Evolutionary conservation across 2,113 vertebrate genomes (phyloP).

Genomic region (Paracanthobrama guichenoti): DNA sequence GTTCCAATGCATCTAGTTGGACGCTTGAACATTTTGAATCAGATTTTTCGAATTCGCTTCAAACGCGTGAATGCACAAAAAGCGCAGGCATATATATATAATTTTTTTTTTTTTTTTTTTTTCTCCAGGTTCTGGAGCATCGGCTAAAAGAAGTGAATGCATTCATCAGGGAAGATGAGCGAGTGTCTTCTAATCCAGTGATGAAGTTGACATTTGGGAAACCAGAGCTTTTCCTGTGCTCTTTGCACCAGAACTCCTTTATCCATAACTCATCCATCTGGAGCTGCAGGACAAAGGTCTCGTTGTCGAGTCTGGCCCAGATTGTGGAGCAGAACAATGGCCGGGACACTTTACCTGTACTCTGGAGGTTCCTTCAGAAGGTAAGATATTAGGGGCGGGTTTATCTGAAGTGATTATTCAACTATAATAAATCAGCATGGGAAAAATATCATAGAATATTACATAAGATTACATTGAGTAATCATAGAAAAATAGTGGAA

Average conservation of each 20-base stretch:
- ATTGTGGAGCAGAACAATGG: slow-evolving; percentile 83
- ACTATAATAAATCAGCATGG: neutral
- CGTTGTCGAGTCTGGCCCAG: slow-evolving; percentile 79
- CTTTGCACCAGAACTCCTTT: slow-evolving; percentile 72
- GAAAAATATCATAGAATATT: no score
- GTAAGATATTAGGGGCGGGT: slow-evolving; percentile 47
- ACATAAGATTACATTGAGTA: no score
- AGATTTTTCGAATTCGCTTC: no score
- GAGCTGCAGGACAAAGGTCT: slow-evolving; percentile 85
- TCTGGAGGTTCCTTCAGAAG: slow-evolving; percentile 89
- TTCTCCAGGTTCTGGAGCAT: slow-evolving; percentile 77
- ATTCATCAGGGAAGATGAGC: slow-evolving; percentile 79
- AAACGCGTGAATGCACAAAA: no score
- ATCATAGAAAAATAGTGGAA: no score
- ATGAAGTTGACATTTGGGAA: slow-evolving; percentile 84
- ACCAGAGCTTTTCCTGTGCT: slow-evolving; percentile 75
- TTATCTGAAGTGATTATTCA: neutral
- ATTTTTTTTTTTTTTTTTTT: neutral
- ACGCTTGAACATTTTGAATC: no score
- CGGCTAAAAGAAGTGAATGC: slow-evolving; percentile 74
- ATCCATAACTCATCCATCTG: slow-evolving; percentile 84
- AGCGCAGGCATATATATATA: no score
- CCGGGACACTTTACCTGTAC: slow-evolving; percentile 79
- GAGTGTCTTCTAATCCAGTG: slow-evolving; percentile 80
- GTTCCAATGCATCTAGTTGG: no score